Evolutionary conservation across 2,797 vertebrate genomes (phyloP), one percentile per base, ranked within the genome.

Genomic region (Crenichthys baileyi): DNA sequence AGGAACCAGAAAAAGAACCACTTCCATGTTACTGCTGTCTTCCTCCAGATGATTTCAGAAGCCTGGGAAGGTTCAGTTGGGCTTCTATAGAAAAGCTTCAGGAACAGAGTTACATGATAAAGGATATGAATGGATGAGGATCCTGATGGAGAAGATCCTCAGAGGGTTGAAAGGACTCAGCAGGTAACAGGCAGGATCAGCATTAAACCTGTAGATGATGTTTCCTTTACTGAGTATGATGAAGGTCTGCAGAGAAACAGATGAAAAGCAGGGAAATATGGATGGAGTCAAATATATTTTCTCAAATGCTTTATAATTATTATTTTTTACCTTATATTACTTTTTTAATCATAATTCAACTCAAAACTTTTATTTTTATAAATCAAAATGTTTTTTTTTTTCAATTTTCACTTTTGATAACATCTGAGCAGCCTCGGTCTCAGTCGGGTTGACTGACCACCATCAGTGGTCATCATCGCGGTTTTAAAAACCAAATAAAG

Each of bases 81-180:
- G 15, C 60, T 36, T 63, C 7, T 63, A 31, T 31, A 63, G 15
- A 7, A 16, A 36, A 24, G 31, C 20, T 36, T 39, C 71, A 74
- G 18, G 36, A 31, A 2, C 13, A 46, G 29, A 60, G 22, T 50
- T 53, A 72, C 11, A 53, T 77, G 50, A 46, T 22, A 67, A 96
- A 98, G 98, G 98, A 99, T 99, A 99, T 99, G 97, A 96, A 90
- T 99, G 98, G 81, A 98, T 95, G 82, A 99, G 96, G 90, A 99
- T 93, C 94, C 94, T 96, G 89, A 98, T 99, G 84, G 98, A 92
- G 4, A 81, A 22, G 7, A 82, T 96, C 83, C 98, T 93, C 83
- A 98, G 0, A 0, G 73, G 65, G 80, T 92, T 96, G 92, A 98
- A 97, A 0, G 98, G 97, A n/a, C 92, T 96, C 80, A 99, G 90